Conservation (phyloP, 2,113 vertebrate species). For the Rhabdornis inornatus region DNA sequence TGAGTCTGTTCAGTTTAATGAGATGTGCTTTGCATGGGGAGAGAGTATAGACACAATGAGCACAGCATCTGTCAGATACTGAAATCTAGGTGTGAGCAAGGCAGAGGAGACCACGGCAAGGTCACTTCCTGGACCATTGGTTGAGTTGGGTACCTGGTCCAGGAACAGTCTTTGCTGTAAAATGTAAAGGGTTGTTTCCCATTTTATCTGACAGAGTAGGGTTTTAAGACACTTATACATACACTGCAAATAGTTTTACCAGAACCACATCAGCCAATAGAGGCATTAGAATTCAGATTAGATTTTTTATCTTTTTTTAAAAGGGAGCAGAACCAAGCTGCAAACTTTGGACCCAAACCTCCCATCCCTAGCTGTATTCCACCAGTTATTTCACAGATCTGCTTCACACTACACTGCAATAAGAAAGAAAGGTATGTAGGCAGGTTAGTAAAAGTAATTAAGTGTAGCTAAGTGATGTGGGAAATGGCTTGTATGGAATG, state of each 20-base stretch:
- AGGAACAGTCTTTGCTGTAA: background rate
- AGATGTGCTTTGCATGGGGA: background rate
- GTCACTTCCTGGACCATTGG: background rate
- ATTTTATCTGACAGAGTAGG: background rate
- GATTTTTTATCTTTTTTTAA: background rate
- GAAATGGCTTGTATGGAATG: background rate
- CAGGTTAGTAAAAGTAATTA: background rate
- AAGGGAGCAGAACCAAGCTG: background rate
- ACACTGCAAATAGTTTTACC: background rate
- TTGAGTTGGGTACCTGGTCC: background rate
- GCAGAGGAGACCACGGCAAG: background rate
- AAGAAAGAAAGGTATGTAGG: background rate
- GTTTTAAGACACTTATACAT: background rate
- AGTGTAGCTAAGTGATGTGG: background rate
- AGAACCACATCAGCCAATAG: background rate
- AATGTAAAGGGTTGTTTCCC: accelerated
- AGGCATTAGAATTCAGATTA: background rate
- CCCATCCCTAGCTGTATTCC: background rate
- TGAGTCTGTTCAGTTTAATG: too few relatives aligned
- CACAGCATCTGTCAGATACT: background rate
- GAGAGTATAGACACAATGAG: accelerated
- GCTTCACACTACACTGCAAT: background rate
- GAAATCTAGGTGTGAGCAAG: background rate
- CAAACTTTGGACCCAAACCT: background rate
- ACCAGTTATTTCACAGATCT: background rate